Evolutionary conservation across 2,888 invertebrate genomes (phyloP), one percentile per base, ranked within the genome.

Genomic region (Pedicia rivosa): DNA sequence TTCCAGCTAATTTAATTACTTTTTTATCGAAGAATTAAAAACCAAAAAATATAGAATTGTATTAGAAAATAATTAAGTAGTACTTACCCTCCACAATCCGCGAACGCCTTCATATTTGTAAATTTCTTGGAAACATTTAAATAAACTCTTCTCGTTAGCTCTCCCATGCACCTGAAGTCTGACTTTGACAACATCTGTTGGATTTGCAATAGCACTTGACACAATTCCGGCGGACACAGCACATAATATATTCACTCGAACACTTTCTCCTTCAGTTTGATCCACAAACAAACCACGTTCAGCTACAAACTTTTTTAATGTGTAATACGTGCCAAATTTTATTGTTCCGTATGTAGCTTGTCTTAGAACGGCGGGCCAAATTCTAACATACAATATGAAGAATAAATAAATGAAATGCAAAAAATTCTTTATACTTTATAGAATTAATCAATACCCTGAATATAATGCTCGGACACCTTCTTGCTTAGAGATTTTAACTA

Each of bases 331-430:
- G 46, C 94, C 94, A 57, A 94, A 92, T 64, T 94, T 94, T 43
- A 94, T 87, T 24, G 92, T 92, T 48, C 94, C 94, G 64, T 94
- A 94, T 26, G 88, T 90, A 20, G 91, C 84, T 62, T 94, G 94
- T 3, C 92, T 70, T 39, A 94, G 65, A 36, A 94, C 77, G 29
- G 94, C 92, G 35, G 92, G 91, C 70, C 81, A 80, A 54, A 94
- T 86, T 36, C 92, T 91, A 62, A 10, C 56, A 53, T n/a, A 7
- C 12, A 29, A n/a, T 24, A 10, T 24, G 9, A 28, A 12, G 13
- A 28, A 24, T 24, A 24, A 10, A 24, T 24, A 10, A 24, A 24
- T 3, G n/a, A 24, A 24, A 10, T 5, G n/a, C 8, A 24, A 5
- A 10, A 10, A 24, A 10, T 5, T 24, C 24, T 10, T 24, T n/a